Evolutionary conservation across 2,888 invertebrate genomes (phyloP).

Genomic region (Melanostoma scalare): DNA sequence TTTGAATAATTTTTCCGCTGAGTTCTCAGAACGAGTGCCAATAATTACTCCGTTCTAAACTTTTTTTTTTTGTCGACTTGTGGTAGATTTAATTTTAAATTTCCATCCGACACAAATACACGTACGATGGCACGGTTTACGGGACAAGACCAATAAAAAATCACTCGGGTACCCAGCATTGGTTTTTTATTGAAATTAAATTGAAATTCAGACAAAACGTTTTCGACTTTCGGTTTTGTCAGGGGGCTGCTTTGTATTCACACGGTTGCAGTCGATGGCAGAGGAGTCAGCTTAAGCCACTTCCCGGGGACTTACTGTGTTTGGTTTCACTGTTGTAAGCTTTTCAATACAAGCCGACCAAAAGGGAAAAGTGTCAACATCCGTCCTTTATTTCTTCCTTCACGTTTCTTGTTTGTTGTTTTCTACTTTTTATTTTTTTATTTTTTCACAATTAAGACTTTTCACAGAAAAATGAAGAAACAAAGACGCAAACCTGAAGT

Average conservation of each 20-base stretch:
- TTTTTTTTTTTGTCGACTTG: constrained; percentile 37
- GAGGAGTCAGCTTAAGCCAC: constrained; percentile 27
- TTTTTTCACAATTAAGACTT: constrained; percentile 18
- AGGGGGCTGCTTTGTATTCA: no score
- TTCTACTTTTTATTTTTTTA: not conserved
- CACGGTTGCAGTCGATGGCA: not conserved
- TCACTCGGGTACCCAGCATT: not conserved
- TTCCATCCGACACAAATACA: constrained; percentile 43
- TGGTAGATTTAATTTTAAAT: constrained; percentile 56
- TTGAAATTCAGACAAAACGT: not conserved
- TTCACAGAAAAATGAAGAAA: constrained; percentile 19
- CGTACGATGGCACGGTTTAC: not conserved
- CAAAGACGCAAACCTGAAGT: constrained; percentile 32
- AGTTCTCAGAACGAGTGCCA: constrained; percentile 34
- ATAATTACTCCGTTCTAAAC: not conserved
- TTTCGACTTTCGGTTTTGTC: no score
- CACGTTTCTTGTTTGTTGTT: not conserved
- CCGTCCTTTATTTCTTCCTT: constrained; percentile 62
- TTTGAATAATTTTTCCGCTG: constrained; percentile 28
- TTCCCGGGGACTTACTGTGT: constrained; percentile 21
- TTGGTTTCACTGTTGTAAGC: constrained; percentile 21
- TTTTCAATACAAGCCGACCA: constrained; percentile 47
- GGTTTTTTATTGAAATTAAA: not conserved
- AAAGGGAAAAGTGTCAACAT: constrained; percentile 66
- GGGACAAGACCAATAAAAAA: not conserved